Base-by-base conservation (phyloP, 2,888 invertebrate species). In the Congeria kusceri region DNA sequence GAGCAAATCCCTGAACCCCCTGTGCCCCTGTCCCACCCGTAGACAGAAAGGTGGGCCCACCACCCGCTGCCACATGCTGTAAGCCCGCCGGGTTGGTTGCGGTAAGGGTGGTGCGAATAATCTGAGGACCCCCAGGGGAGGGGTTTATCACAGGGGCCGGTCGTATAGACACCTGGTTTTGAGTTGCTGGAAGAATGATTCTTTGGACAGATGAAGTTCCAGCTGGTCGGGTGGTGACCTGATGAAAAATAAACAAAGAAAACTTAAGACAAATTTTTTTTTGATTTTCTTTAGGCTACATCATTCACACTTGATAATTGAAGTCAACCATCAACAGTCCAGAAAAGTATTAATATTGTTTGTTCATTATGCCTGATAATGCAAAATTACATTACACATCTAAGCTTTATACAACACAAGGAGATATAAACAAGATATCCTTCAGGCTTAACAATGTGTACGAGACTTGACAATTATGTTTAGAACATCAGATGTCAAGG, bases 1-100 rank as follows among this genome's bases (percentile, higher is more conserved):
- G 94, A 23, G 95, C 95, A 90, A 95, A 95, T 15, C 92, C 89
- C 59, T 90, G 92, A 44, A 91, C 77, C 5, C 90, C 90, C 15
- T 83, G 87, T 7, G 71, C 44, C 23, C 27, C 58, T 65, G 84
- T 94, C n/a, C 86, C 85, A n/a, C 90, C 88, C 4, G 91, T 83
- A 2, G 90, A 86, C 47, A 93, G 84, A 47, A 93, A 89, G 0
- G 93, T 89, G 25, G 92, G 89, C 61, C 92, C 93, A 59, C 92
- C 89, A 20, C 88, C 85, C 44, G 39, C 61, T 20, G 80, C 56
- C 13, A 90, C 75, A 66, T 86, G 85, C 25, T 81, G 53, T 18
- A 53, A 53, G 9, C 53, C 18, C 9, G 13, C 25, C 39, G 3
- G 39, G 11, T 39, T 39, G 39, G 39, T 39, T 1, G 39, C 39